Percentiles rank a stretch among this genome's conserved stretches.
Evolutionary conservation across 1,140 invertebrate genomes (phyloP).

Genomic region (Drosophila arizonae): DNA sequence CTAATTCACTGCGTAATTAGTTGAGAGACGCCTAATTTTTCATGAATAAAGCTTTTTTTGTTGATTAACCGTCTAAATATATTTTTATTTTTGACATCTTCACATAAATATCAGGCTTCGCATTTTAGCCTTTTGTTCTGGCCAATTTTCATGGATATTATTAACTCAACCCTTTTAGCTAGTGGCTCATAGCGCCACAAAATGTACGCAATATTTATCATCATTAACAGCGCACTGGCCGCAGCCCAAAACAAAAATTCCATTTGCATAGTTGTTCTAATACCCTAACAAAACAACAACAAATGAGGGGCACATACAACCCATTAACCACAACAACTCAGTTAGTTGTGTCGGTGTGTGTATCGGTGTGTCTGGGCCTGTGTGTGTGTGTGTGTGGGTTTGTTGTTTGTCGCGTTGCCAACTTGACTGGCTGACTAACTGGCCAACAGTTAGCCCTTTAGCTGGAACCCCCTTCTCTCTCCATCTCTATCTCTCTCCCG

Average conservation of each 20-base stretch:
- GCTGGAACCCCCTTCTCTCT: background rate
- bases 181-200: conserved; percentile 3
- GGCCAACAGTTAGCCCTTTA: conserved; percentile 24
- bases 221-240: conserved; percentile 29
- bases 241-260: conserved; percentile 21
- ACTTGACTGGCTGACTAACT: conserved; percentile 29
- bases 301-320: conserved; percentile 24
- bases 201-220: conserved; percentile 46
- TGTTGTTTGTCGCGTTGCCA: conserved; percentile 30
- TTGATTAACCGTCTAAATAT: background rate
- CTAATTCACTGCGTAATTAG: background rate
- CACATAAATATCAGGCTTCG: background rate
- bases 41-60: background rate
- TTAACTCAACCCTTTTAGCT: conserved; percentile 30
- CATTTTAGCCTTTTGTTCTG: conserved; percentile 1
- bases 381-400: background rate
- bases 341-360: conserved; percentile 22
- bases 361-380: background rate
- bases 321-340: conserved; percentile 58
- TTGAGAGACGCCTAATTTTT: background rate
- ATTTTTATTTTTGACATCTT: background rate
- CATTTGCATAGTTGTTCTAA: conserved; percentile 45
- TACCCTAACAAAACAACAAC: conserved; percentile 21
- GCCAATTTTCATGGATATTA: conserved; percentile 15
- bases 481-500: background rate